Evolutionary conservation across 2,888 invertebrate species (phyloP), one percentile per base, ranked within the genome.

Genomic region (Temnothorax unifasciatus): DNA sequence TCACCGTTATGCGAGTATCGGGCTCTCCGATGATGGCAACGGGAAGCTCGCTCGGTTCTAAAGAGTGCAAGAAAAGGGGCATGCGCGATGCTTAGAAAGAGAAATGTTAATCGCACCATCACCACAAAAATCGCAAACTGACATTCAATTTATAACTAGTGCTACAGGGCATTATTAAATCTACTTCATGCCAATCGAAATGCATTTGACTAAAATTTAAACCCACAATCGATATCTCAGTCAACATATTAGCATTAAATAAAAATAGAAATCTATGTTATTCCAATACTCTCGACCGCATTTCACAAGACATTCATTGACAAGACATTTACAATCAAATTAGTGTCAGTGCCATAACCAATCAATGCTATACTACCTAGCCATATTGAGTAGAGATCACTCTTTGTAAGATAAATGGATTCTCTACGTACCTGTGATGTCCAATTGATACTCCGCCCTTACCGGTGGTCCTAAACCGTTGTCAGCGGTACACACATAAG

Each of bases 401-500:
- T 63, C 15, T 50, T 61, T n/a, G 25, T 9, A 25, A 52, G n/a
- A 21, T 25, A 50, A 66, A 11, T 63, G 0, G 0, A 59, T 41
- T 61, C 8, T 69, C 0, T 69, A 88, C 96, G 95, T 95, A 98
- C 98, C 98, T 94, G 96, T 96, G 73, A 98, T 97, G 86, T 96
- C 96, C 13, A 98, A 95, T 83, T 95, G 96, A 82, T 98, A 96
- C 95, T 97, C 96, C 89, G 96, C 96, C 91, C 96, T 96, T 50
- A 96, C 96, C 18, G 97, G 96, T 71, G 96, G 95, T 25, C 97
- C 97, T 41, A 97, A 95, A 2, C 96, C 96, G 95, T 99, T 99
- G 93, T 97, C 97, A 1, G 98, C 99, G 11, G 97, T 96, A 93
- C 99, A 99, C 81, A 97, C 96, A 94, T 99, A 99, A 15, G 97